Conservation (phyloP, 2,888 invertebrate genomes). For the Toxonevra muliebris region DNA sequence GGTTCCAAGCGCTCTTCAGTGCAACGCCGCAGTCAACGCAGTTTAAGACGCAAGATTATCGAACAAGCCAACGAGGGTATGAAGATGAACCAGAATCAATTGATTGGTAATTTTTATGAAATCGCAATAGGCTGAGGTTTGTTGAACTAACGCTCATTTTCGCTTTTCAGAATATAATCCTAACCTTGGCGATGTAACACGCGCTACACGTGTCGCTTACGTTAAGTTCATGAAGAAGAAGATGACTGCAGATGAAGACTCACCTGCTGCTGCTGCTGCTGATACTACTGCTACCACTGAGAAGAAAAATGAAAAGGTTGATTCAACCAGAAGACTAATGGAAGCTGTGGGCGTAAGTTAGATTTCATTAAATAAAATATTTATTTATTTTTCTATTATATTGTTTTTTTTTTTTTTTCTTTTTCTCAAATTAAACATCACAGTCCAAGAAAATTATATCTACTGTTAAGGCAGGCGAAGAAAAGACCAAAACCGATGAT, state of each 20-base stretch:
- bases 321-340: background rate
- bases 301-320: slow-evolving; percentile 30
- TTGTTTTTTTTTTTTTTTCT: background rate
- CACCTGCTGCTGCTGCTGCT: slow-evolving; percentile 10
- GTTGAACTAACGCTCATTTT: background rate
- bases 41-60: slow-evolving; percentile 76
- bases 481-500: slow-evolving; percentile 33
- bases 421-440: background rate
- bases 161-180: slow-evolving; percentile 77
- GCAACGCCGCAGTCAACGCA: slow-evolving; percentile 73
- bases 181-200: slow-evolving; percentile 77
- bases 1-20: slow-evolving; percentile 78
- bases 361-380: too few relatives aligned
- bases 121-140: background rate
- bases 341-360: slow-evolving; percentile 10
- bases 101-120: slow-evolving; percentile 69
- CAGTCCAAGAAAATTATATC: slow-evolving; percentile 26
- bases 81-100: slow-evolving; percentile 76
- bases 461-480: slow-evolving; percentile 12
- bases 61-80: slow-evolving; percentile 73
- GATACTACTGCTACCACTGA: slow-evolving; percentile 30
- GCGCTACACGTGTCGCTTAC: slow-evolving; percentile 83
- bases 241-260: slow-evolving; percentile 66
- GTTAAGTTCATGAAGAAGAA: slow-evolving; percentile 87
- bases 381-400: too few relatives aligned